Percentiles rank a stretch among this genome's conserved stretches.
These are phyloP conservation scores for Galemys pyrenaicus DNA, from an alignment of 2,113 vertebrate genomes.

Conservation along the genomic window DNA sequence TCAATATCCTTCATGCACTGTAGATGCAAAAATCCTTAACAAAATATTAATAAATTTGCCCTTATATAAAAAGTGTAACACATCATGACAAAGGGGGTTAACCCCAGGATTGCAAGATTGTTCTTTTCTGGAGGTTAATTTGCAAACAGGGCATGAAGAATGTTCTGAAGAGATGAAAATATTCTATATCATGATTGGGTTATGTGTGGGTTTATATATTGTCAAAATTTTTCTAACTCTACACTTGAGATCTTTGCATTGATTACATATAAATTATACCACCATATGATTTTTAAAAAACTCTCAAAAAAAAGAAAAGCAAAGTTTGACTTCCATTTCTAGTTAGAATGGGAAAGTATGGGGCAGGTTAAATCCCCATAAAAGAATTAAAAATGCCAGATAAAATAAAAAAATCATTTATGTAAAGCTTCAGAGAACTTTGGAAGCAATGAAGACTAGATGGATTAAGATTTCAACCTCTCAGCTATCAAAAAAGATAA, in stretches of 20 bases:
- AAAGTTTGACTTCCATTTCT: too few species aligned
- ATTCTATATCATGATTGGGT: not conserved
- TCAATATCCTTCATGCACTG: not conserved
- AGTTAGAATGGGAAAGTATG: not conserved
- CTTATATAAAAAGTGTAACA: not conserved
- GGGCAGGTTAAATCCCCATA: not conserved
- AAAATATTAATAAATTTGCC: not conserved
- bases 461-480: not conserved
- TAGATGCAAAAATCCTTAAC: not conserved
- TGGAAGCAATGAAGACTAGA: not conserved
- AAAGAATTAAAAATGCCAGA: not conserved
- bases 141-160: not conserved
- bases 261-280: not conserved
- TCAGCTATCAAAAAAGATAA: too few species aligned
- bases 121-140: not conserved
- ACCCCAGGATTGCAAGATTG: not conserved
- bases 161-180: not conserved
- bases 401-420: not conserved
- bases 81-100: not conserved
- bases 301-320: not conserved
- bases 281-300: not conserved
- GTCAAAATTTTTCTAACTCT: not conserved
- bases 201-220: not conserved
- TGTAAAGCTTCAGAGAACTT: not conserved
- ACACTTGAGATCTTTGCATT: not conserved